A percentile compares a stretch with the other conserved stretches of the same genome.
Conservation (phyloP, 2,113 vertebrate genomes). For the Percopsis transmontana region DNA sequence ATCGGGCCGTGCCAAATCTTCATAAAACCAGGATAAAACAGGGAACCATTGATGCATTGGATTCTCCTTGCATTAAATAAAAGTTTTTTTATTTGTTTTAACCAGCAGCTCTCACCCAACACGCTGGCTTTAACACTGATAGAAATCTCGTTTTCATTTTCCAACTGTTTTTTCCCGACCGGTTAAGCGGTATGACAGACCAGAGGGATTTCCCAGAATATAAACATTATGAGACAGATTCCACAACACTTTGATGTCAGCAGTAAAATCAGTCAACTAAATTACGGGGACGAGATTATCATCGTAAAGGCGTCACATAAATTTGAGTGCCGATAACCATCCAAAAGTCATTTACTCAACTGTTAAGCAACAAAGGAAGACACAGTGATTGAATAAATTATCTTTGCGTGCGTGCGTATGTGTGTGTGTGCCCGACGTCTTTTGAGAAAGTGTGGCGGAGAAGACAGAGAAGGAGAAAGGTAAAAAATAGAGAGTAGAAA, state of each 20-base stretch:
- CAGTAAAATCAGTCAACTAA: constrained; percentile 58
- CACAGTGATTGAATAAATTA: not conserved
- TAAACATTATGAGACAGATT: constrained; percentile 65
- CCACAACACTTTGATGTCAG: constrained; percentile 42
- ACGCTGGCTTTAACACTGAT: constrained; percentile 17
- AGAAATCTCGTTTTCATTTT: constrained; percentile 36
- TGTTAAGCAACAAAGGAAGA: not conserved
- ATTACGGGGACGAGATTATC: constrained; percentile 53
- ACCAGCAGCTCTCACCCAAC: constrained; percentile 41
- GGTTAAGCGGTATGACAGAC: constrained; percentile 32
- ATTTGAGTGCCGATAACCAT: constrained; percentile 28
- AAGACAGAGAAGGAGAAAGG: not conserved
- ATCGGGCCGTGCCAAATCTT: constrained; percentile 47
- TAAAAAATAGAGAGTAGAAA: not conserved
- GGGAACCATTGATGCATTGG: constrained; percentile 38
- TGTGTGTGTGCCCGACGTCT: not conserved
- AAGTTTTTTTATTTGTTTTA: constrained; percentile 31
- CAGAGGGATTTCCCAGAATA: constrained; percentile 57
- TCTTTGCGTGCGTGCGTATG: constrained; percentile 2
- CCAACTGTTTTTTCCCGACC: constrained; percentile 31
- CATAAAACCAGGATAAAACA: constrained; percentile 40
- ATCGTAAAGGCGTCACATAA: constrained; percentile 41
- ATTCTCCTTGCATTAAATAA: constrained; percentile 26
- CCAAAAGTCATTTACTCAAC: constrained; percentile 1
- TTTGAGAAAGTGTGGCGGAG: not conserved